phyloP scores from a whole-genome alignment of 1,140 invertebrate genomes.

The Odontomachus brunneus region DNA sequence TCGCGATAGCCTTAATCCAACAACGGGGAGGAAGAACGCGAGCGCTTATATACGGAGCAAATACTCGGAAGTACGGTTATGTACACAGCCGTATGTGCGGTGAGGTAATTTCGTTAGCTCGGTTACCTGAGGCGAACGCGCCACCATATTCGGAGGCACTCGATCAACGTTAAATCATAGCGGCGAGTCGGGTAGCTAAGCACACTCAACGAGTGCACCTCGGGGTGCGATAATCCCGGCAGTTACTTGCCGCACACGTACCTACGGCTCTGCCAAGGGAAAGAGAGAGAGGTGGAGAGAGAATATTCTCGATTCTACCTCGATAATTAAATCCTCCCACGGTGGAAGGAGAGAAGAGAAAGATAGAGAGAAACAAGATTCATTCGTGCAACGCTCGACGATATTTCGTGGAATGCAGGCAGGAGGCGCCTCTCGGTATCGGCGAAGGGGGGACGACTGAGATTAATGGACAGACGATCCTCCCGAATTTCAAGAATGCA shows the following conservation, averaged over 20 bases:
- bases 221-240: slow-evolving; percentile 65
- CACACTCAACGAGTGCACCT: slow-evolving; percentile 49
- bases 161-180: slow-evolving; percentile 75
- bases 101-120: slow-evolving; percentile 65
- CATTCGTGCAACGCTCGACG: slow-evolving; percentile 16
- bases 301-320: slow-evolving; percentile 29
- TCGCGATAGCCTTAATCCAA: slow-evolving; percentile 5
- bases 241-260: slow-evolving; percentile 50
- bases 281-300: not conserved
- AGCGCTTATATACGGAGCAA: slow-evolving; percentile 7
- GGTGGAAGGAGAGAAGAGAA: not conserved
- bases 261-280: slow-evolving; percentile 15
- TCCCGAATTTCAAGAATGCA: slow-evolving; percentile 21
- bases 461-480: slow-evolving; percentile 60
- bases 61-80: slow-evolving; percentile 24
- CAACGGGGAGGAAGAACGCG: slow-evolving; percentile 2
- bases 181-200: slow-evolving; percentile 26
- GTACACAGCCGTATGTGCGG: not conserved
- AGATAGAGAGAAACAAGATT: slow-evolving; percentile 7
- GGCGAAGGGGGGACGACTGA: slow-evolving; percentile 10
- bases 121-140: slow-evolving; percentile 44
- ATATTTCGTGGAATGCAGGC: slow-evolving; percentile 44
- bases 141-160: slow-evolving; percentile 72
- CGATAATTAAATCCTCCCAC: slow-evolving; percentile 58
- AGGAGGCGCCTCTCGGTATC: slow-evolving; percentile 36